Conservation (phyloP, 2,888 invertebrate genomes). For the Mystacides longicornis region DNA sequence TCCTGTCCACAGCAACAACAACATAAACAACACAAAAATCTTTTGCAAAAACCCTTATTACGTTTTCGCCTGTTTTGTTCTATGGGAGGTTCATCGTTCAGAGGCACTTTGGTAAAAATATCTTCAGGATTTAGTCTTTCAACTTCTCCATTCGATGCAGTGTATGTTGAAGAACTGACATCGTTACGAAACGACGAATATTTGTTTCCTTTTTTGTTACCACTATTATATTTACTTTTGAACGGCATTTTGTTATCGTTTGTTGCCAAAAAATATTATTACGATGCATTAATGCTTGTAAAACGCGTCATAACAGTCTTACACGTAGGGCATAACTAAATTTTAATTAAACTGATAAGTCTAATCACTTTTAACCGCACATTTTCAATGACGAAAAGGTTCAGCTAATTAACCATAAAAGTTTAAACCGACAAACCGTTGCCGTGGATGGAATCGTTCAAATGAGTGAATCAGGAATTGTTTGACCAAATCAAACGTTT, state of each 20-base stretch:
- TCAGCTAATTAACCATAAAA: too few species aligned
- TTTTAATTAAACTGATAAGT: too few species aligned
- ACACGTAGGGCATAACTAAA: too few species aligned
- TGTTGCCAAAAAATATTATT: too few species aligned
- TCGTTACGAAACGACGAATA: constrained; percentile 24
- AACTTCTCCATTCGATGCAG: constrained; percentile 19
- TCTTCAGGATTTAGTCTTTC: constrained; percentile 11
- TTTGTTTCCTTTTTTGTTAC: constrained; percentile 14
- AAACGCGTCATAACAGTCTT: too few species aligned
- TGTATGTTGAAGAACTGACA: constrained; percentile 15
- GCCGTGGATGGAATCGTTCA: too few species aligned
- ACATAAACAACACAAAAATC: neutral
- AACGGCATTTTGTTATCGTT: neutral
- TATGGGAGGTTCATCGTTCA: constrained; percentile 3
- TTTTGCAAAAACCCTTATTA: neutral
- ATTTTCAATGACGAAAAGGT: too few species aligned
- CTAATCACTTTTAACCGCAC: too few species aligned
- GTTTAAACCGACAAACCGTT: too few species aligned
- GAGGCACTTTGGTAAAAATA: constrained; percentile 15
- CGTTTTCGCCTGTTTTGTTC: constrained; percentile 14
- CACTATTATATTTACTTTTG: neutral
- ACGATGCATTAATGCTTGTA: too few species aligned
- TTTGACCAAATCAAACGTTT: too few species aligned
- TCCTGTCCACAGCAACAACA: constrained; percentile 7
- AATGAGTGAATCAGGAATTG: too few species aligned